These are phyloP conservation scores for Lapara coniferarum DNA, from an alignment of 2,888 invertebrate genomes.

Conservation along the genomic window DNA sequence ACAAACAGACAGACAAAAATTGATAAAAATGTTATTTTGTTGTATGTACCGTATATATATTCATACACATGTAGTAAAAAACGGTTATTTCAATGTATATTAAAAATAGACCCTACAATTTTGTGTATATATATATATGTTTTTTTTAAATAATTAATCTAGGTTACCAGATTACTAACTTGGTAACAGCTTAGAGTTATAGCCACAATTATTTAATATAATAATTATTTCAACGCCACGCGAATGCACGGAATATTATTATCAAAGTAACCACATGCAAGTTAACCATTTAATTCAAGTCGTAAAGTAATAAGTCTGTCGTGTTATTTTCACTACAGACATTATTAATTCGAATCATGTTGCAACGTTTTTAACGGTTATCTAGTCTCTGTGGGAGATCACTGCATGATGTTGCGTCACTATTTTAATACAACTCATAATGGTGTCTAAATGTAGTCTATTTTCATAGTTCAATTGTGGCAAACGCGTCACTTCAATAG, in stretches of 20 bases:
- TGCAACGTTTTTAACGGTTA: conserved; percentile 48
- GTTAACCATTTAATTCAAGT: not conserved
- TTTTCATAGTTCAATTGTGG: conserved; percentile 41
- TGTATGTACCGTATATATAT: no score
- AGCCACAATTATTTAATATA: not conserved
- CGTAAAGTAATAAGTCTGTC: conserved; percentile 16
- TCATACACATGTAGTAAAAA: no score
- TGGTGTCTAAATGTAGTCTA: conserved; percentile 24
- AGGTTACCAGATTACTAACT: not conserved
- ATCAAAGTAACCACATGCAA: conserved; percentile 3
- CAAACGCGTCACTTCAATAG: conserved; percentile 59
- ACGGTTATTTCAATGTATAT: no score
- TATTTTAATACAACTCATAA: conserved; percentile 20
- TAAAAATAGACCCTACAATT: no score
- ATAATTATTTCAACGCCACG: not conserved
- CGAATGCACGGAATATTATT: not conserved
- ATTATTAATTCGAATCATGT: conserved; percentile 31
- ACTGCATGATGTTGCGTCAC: conserved; percentile 41
- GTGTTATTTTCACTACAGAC: conserved; percentile 15
- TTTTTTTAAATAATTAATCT: not conserved
- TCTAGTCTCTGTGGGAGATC: conserved; percentile 69
- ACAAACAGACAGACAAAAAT: no score
- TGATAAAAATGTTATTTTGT: no score
- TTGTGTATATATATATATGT: not conserved
- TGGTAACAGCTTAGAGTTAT: not conserved